Conservation (phyloP, 2,888 invertebrate species). For the Tinea pellionella region DNA sequence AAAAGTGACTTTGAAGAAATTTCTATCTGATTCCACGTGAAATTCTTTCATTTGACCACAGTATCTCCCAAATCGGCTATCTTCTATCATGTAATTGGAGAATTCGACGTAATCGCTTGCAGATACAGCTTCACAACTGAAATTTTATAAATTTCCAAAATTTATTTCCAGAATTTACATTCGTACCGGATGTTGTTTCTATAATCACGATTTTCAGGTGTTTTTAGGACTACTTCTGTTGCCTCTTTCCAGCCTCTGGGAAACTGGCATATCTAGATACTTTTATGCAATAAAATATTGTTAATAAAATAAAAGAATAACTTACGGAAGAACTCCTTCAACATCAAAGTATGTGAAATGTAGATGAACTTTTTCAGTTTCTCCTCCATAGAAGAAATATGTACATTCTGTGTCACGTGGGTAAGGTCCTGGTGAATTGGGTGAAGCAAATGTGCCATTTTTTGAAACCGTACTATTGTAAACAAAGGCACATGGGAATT, state of each 20-base stretch:
- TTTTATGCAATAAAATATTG: no score
- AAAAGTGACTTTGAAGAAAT: constrained; percentile 95
- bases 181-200: no score
- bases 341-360: constrained; percentile 93
- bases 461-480: constrained; percentile 85
- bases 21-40: constrained; percentile 86
- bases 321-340: constrained; percentile 94
- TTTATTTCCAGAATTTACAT: no score
- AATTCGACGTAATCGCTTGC: constrained; percentile 97
- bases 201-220: no score
- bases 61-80: constrained; percentile 88
- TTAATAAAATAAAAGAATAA: constrained; percentile 23
- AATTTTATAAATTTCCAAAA: constrained; percentile 28
- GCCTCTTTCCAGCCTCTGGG: no score
- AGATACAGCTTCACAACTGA: constrained; percentile 89
- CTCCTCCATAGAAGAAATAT: constrained; percentile 88
- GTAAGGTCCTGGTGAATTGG: constrained; percentile 92
- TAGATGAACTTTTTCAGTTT: constrained; percentile 82
- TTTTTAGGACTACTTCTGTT: no score
- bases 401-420: constrained; percentile 91
- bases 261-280: no score
- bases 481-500: constrained; percentile 87
- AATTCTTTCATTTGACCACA: constrained; percentile 89
- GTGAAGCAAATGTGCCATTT: constrained; percentile 86
- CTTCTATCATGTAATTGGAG: constrained; percentile 92